Conservation (phyloP, 2,888 invertebrate species). For the Hirtodrosophila histrioides region DNA sequence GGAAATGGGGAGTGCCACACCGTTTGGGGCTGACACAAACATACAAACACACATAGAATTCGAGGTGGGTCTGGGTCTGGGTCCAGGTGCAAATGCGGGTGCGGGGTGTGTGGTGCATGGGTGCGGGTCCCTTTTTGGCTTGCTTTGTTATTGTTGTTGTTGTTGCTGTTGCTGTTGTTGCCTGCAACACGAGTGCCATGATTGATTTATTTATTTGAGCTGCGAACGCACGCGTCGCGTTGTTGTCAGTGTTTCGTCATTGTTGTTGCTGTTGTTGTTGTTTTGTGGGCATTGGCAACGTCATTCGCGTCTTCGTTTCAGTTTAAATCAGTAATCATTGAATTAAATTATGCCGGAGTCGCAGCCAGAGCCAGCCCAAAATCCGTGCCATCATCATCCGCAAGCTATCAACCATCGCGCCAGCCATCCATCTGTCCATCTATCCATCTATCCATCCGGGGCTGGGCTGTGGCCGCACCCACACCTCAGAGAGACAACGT, state of each 20-base stretch:
- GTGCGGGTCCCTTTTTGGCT: conserved; percentile 13
- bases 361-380: conserved; percentile 27
- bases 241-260: conserved; percentile 20
- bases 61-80: conserved; percentile 27
- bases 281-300: conserved; percentile 47
- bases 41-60: conserved; percentile 7
- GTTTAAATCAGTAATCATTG: conserved; percentile 80
- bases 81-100: conserved; percentile 1
- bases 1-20: conserved; percentile 74
- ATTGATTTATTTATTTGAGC: conserved; percentile 80
- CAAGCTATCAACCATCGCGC: conserved; percentile 23
- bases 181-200: conserved; percentile 59
- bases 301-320: conserved; percentile 61
- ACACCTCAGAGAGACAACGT: conserved; percentile 62
- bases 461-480: conserved; percentile 72
- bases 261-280: conserved; percentile 31
- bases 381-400: conserved; percentile 32
- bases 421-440: background rate
- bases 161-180: conserved; percentile 18
- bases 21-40: conserved; percentile 6
- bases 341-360: conserved; percentile 75
- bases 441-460: conserved; percentile 43
- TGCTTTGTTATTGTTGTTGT: conserved; percentile 1
- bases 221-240: conserved; percentile 61
- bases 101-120: conserved; percentile 4